A percentile compares a stretch with the other conserved stretches of the same genome.
Evolutionary conservation across 2,797 vertebrate species (phyloP).

Genomic region (Oryzias sinensis): DNA sequence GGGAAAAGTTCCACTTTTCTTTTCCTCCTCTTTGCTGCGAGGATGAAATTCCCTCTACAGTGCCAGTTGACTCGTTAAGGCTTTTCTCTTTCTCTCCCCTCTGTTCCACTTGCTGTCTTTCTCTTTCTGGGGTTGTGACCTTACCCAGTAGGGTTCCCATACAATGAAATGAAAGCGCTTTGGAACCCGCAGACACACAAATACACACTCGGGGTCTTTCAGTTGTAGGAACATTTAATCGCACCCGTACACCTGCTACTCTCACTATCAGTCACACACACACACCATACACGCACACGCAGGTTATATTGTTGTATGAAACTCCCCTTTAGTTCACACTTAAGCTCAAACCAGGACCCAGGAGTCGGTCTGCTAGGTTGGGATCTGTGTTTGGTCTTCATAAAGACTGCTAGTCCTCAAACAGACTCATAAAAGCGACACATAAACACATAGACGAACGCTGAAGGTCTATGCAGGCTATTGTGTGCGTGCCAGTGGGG

Average conservation of each 20-base stretch:
- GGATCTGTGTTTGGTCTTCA: no score
- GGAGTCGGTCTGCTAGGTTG: no score
- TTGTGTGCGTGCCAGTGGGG: conserved; percentile 49
- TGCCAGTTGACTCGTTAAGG: conserved; percentile 52
- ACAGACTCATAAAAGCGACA: conserved; percentile 25
- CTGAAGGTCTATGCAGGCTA: conserved; percentile 37
- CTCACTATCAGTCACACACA: conserved; percentile 11
- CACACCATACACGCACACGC: conserved; percentile 26
- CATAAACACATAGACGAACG: conserved; percentile 16
- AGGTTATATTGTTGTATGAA: conserved; percentile 6
- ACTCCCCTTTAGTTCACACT: no score
- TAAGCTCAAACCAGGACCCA: no score
- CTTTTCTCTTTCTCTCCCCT: conserved; percentile 29
- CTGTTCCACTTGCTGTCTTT: conserved; percentile 27
- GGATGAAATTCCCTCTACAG: conserved; percentile 36
- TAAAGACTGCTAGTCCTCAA: neutral
- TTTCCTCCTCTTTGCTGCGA: conserved; percentile 17
- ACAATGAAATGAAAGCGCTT: conserved; percentile 61
- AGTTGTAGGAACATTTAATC: conserved; percentile 50
- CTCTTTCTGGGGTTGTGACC: conserved; percentile 50
- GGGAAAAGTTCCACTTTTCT: conserved; percentile 29
- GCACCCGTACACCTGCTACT: conserved; percentile 31
- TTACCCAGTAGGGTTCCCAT: conserved; percentile 47
- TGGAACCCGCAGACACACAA: conserved; percentile 27
- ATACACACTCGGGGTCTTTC: conserved; percentile 32